These are phyloP conservation scores for Desmophyllum pertusum DNA, from an alignment of 92 coral and sea anemone genomes.

Conservation along the genomic window DNA sequence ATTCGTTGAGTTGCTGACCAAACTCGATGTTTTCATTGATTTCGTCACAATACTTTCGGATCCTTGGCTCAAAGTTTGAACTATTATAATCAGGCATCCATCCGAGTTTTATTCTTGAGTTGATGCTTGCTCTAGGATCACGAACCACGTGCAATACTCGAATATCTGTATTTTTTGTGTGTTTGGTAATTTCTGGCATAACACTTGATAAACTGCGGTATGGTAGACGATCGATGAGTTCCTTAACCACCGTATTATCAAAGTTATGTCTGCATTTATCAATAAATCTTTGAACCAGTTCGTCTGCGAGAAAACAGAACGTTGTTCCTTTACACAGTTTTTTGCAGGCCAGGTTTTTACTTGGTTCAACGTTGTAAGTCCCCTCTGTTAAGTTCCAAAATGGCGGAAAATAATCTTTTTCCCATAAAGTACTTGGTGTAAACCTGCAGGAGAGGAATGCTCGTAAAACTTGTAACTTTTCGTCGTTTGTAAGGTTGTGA, in stretches of 20 bases:
- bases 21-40: conserved; percentile 26
- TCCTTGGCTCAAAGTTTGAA: conserved; percentile 16
- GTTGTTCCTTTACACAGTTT: background rate
- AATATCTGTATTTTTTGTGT: conserved; percentile 6
- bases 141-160: conserved; percentile 42
- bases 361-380: background rate
- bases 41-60: background rate
- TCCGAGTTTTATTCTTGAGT: conserved; percentile 31
- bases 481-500: conserved; percentile 10
- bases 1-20: conserved; percentile 13
- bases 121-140: conserved; percentile 41
- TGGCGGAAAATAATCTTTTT: conserved; percentile 26
- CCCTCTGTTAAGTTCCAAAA: conserved; percentile 20
- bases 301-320: conserved; percentile 2
- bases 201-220: conserved; percentile 17
- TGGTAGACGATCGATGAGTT: conserved; percentile 13
- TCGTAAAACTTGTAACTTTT: conserved; percentile 15
- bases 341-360: conserved; percentile 17
- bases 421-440: conserved; percentile 16
- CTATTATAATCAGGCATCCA: conserved; percentile 38
- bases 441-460: conserved; percentile 24
- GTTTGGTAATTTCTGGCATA: conserved; percentile 5
- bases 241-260: conserved; percentile 31
- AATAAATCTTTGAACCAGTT: background rate
- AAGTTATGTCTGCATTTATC: background rate